Evolutionary conservation across 2,797 vertebrate species (phyloP), one percentile per base, ranked within the genome.

Genomic region (Varecia variegata): DNA sequence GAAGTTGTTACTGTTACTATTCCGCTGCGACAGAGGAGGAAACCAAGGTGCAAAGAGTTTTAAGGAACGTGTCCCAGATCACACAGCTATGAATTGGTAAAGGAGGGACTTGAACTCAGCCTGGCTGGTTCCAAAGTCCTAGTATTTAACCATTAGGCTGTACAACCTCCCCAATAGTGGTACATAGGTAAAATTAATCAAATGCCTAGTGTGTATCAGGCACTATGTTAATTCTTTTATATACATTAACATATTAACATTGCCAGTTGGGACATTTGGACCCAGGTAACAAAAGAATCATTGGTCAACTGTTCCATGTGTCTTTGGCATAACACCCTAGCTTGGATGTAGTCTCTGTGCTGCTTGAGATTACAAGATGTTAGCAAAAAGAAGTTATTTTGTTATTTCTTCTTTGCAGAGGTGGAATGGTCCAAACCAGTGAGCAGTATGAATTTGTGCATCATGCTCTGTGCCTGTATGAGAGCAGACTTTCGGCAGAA

Each of bases 401-500:
- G 0, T 25, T 74, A 12, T 92, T 67, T 94, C 98, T 97, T 94
- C 32, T 90, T 95, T 87, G 40, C 98, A 99, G 99, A 97, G 99
- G 99, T 18, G 99, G 99, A 43, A 99, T 99, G 99, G 99, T 99
- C 97, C 99, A 99, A 97, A 99, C 99, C 18, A 99, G 99, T 0
- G 99, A 99, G 98, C 99, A 99, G 98, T 99, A 99, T 84, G 99
- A 99, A 98, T 99, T 99, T 88, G 99, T 99, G 89, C 99, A 99
- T 95, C 99, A 99, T n/a, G 99, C 99, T 67, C 97, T 99, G 97
- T 99, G 98, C 96, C 98, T 99, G 68, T 99, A 99, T 27, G 99
- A 99, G 98, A 98, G 99, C 97, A 99, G 98, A 95, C 99, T 99
- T 43, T 98, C 99, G 18, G 97, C 98, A 96, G 99, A 99, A 98